A percentile compares a stretch with the other conserved stretches of the same genome.
These are phyloP conservation scores for Ferrisia virgata DNA, from an alignment of 2,888 invertebrate genomes.

Conservation along the genomic window DNA sequence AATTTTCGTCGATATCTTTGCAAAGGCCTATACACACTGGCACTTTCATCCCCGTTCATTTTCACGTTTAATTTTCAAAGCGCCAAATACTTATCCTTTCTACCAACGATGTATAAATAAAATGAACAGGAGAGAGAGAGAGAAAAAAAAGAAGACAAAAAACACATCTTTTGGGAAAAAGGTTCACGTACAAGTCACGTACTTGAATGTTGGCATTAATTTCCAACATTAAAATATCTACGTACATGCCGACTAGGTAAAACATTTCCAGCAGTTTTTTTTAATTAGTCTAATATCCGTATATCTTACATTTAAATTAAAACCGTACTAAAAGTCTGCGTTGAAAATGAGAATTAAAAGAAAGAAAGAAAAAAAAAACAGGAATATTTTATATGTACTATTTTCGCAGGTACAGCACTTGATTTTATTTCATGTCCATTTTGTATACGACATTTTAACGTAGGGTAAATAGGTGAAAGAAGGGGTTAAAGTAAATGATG, in stretches of 20 bases:
- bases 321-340: not conserved
- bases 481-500: not conserved
- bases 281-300: conserved; percentile 2
- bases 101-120: not conserved
- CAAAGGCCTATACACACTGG: not conserved
- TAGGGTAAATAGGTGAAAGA: not conserved
- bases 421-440: not conserved
- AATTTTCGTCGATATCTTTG: not conserved
- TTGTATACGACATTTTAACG: not conserved
- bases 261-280: not conserved
- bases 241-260: not conserved
- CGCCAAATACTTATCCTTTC: not conserved
- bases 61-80: not conserved
- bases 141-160: not conserved
- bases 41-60: not conserved
- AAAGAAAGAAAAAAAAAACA: not conserved
- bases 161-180: not conserved
- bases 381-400: no score
- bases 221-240: conserved; percentile 2
- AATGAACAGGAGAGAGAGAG: not conserved
- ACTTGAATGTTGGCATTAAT: conserved; percentile 3
- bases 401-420: not conserved
- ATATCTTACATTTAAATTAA: conserved; percentile 14
- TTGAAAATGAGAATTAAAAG: not conserved
- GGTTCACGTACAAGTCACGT: not conserved